Percentiles rank a stretch among this genome's conserved stretches.
Conservation (phyloP, 2,113 vertebrate genomes). For the Cygnus buccinator region DNA sequence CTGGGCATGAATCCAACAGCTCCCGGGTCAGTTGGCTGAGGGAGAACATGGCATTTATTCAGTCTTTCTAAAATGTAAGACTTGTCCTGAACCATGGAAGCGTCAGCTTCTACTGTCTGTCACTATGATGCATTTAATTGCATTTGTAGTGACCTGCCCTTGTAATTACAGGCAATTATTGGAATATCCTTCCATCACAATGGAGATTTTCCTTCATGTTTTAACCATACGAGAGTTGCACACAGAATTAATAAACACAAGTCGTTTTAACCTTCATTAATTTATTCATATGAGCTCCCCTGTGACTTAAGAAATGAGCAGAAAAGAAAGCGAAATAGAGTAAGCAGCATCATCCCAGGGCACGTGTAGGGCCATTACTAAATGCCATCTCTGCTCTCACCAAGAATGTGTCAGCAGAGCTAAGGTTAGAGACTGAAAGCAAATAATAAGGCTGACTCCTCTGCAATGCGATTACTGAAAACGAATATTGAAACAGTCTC, state of each 20-base stretch:
- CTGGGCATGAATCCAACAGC: neutral
- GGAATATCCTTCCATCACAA: neutral
- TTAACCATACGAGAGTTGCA: neutral
- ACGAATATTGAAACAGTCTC: neutral
- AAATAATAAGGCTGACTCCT: neutral
- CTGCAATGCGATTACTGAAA: neutral
- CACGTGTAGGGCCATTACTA: neutral
- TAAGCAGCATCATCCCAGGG: neutral
- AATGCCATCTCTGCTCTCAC: neutral
- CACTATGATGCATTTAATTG: neutral
- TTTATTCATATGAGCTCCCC: neutral
- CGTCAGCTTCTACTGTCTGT: neutral
- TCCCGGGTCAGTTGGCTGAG: neutral
- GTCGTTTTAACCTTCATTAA: neutral
- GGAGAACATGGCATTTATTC: neutral
- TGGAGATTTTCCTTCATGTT: neutral
- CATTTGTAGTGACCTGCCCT: neutral
- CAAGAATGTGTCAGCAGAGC: neutral
- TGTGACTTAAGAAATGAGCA: neutral
- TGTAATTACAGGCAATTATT: conserved; percentile 15
- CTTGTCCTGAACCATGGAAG: neutral
- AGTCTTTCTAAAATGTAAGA: neutral
- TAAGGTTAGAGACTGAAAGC: neutral
- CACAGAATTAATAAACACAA: neutral
- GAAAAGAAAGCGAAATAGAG: neutral